Conservation (phyloP, 2,797 vertebrate species). For the Chloroceryle amazona region DNA sequence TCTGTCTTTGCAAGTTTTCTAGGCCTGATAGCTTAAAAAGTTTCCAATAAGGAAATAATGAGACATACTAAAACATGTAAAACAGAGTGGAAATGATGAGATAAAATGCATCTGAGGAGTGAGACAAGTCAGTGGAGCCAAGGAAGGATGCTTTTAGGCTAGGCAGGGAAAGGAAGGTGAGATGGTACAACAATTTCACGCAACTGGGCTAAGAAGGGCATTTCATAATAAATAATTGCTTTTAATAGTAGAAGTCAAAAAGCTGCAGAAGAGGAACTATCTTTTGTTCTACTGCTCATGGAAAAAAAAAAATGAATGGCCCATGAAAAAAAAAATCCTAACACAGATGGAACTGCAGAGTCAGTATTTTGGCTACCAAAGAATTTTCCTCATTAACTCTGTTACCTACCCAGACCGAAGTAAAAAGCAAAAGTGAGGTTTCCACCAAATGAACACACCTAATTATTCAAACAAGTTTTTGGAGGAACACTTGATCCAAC, state of each 20-base stretch:
- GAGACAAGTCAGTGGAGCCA: constrained; percentile 11
- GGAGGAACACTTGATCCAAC: background rate
- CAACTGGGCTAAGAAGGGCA: constrained; percentile 8
- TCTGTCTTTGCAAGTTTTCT: constrained; percentile 16
- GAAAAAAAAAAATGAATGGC: background rate
- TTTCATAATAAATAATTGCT: background rate
- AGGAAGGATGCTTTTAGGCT: background rate
- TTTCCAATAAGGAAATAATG: constrained; percentile 34
- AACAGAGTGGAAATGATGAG: constrained; percentile 14
- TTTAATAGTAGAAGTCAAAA: background rate
- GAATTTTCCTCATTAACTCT: background rate
- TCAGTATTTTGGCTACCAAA: background rate
- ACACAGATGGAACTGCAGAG: background rate
- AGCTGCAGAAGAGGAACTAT: background rate
- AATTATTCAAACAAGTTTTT: background rate
- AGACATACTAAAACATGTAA: background rate
- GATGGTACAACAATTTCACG: background rate
- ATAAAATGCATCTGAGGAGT: constrained; percentile 13
- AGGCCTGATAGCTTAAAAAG: constrained; percentile 2
- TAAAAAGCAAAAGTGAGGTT: background rate
- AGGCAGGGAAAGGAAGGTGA: background rate
- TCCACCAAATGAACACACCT: background rate
- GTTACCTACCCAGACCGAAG: background rate
- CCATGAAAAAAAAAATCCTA: background rate
- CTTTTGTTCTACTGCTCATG: background rate